Base-by-base conservation (phyloP, 2,113 vertebrate species). In the Scortum barcoo region DNA sequence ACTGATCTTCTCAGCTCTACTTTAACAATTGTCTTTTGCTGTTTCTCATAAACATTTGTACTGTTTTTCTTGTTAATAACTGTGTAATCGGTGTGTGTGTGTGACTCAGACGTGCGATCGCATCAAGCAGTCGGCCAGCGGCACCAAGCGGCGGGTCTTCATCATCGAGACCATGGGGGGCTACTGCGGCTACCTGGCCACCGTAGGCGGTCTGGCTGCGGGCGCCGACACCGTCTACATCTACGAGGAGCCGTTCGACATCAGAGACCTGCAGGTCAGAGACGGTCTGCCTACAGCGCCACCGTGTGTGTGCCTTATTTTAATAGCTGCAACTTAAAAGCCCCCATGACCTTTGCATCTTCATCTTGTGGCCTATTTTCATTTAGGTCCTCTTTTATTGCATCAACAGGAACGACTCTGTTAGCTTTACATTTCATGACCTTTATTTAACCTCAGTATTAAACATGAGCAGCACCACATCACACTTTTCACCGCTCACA, bases 111-210 rank as follows among this genome's bases (percentile, higher is more conserved):
- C 98, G 0, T 99, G 98, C 0, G 98, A 99, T 91, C 97, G 97
- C 87, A 99, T 99, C 94, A 99, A 99, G 74, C 97, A 98, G 92
- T 99, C 98, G 0, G 98, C 98, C 91, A 99, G 97, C 0, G 98
- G 98, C 36, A 99, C 98, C 73, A 99, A 99, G 91, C 95, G 97
- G 0, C 95, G 97, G 0, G 97, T 99, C 0, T 99, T 99, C 95
- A 99, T 99, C 96, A 99, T 99, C 0, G 98, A 99, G 95, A 99
- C 98, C 12, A 99, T 99, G 98, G 98, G 98, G 0, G 98, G 98
- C 36, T 99, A 97, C 90, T 99, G 98, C 0, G 98, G 98, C 9
- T 99, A 99, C 88, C 94, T 99, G 95, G 97, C 98, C 58, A 99
- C 96, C 3, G 97, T 99, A 93, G 97, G 97, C 0, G 98, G 95